Evolutionary conservation across 2,888 invertebrate species (phyloP).

Genomic region (Tachina lurida): DNA sequence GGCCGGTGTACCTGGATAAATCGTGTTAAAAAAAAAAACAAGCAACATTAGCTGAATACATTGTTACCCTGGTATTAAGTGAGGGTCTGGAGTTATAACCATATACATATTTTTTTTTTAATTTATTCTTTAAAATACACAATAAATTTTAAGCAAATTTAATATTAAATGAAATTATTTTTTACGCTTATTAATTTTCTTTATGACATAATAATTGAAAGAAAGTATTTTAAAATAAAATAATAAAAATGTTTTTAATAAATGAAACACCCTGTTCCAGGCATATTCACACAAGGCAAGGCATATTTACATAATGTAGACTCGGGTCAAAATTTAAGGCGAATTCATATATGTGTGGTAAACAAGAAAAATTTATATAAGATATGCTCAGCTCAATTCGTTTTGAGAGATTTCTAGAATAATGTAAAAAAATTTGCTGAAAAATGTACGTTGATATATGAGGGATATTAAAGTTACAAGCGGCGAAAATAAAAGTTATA

Average conservation of each 20-base stretch:
- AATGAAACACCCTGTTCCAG: no score
- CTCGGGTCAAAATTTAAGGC: no score
- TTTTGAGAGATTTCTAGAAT: no score
- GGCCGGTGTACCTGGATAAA: conserved; percentile 88
- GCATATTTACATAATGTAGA: no score
- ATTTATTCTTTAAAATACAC: not conserved
- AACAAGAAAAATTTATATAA: no score
- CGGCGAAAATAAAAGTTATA: no score
- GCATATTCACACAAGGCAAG: no score
- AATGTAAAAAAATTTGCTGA: no score
- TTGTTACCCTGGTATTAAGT: conserved; percentile 88
- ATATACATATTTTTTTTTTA: conserved; percentile 75
- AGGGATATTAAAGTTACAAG: no score
- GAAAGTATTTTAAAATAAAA: not conserved
- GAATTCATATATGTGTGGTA: no score
- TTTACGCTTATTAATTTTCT: not conserved
- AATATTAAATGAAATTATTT: not conserved
- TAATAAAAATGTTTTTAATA: not conserved
- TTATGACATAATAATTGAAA: not conserved
- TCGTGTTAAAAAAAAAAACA: not conserved
- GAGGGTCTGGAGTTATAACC: conserved; percentile 86
- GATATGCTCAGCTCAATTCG: no score
- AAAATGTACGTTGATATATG: no score
- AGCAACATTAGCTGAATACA: not conserved
- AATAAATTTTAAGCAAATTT: conserved; percentile 37